These are phyloP conservation scores for Novumbra hubbsi DNA, from an alignment of 2,797 vertebrate genomes.

Conservation along the genomic window DNA sequence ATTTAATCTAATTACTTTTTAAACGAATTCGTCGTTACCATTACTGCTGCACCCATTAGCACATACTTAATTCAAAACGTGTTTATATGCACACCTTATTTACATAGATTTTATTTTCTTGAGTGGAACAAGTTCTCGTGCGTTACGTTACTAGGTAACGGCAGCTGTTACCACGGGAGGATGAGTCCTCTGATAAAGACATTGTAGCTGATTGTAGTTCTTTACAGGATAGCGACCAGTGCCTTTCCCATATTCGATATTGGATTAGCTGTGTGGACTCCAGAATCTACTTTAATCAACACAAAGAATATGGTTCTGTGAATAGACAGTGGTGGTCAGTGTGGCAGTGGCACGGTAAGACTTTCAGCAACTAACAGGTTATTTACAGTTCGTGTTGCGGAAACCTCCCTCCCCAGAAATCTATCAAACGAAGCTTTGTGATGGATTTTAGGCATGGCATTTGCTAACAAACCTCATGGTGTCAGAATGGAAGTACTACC, in stretches of 20 bases:
- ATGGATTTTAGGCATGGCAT: neutral
- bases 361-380: neutral
- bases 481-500: neutral
- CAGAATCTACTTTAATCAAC: neutral
- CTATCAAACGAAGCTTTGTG: neutral
- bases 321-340: neutral
- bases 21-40: too few relatives aligned
- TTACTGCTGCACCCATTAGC: too few relatives aligned
- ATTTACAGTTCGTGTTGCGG: neutral
- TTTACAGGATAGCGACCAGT: neutral
- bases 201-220: conserved; percentile 9
- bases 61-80: too few relatives aligned
- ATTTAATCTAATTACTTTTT: too few relatives aligned
- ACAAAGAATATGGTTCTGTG: neutral
- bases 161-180: conserved; percentile 13
- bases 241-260: neutral
- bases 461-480: neutral
- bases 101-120: too few relatives aligned
- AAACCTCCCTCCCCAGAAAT: neutral
- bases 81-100: too few relatives aligned
- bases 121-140: neutral
- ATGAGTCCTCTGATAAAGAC: neutral
- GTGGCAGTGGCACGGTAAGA: neutral
- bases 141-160: conserved; percentile 13
- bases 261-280: neutral